Percentiles rank a stretch among this genome's conserved stretches.
Evolutionary conservation across 1,140 invertebrate genomes (phyloP).

Genomic region (Drosophila burlai): DNA sequence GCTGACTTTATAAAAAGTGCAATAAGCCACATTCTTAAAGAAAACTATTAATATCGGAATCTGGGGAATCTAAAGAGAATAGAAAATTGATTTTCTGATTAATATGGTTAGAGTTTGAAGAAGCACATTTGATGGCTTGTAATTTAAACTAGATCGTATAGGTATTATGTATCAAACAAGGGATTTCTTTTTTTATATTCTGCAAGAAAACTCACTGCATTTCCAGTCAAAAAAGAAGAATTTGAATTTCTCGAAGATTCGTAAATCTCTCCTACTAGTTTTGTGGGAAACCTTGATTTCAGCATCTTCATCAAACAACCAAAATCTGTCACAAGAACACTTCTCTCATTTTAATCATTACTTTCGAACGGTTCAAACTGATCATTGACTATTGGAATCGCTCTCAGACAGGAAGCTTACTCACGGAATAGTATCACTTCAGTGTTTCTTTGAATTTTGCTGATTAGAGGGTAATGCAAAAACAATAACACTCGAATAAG

Average conservation of each 20-base stretch:
- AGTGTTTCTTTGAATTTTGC: slow-evolving; percentile 38
- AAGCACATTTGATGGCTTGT: neutral
- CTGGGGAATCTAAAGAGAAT: neutral
- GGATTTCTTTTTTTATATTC: too few relatives aligned
- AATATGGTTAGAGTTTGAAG: neutral
- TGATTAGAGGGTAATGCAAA: slow-evolving; percentile 62
- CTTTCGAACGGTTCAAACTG: neutral
- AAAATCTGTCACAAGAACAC: too few relatives aligned
- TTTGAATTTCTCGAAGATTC: neutral
- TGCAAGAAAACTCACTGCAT: neutral
- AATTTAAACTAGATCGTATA: neutral
- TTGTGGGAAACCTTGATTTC: neutral
- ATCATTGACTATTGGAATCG: neutral
- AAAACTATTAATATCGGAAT: neutral
- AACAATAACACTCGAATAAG: slow-evolving; percentile 32
- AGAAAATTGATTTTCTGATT: too few relatives aligned
- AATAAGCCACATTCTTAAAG: neutral
- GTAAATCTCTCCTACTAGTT: neutral
- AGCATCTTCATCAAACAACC: too few relatives aligned
- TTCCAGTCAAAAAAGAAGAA: neutral
- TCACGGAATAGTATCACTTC: slow-evolving; percentile 13
- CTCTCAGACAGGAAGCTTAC: neutral
- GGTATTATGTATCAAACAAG: too few relatives aligned
- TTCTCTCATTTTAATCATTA: neutral
- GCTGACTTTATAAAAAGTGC: neutral